A percentile compares a stretch with the other conserved stretches of the same genome.
phyloP scores from a whole-genome alignment of 2,113 vertebrate species.

The Microcebus ravelobensis region DNA sequence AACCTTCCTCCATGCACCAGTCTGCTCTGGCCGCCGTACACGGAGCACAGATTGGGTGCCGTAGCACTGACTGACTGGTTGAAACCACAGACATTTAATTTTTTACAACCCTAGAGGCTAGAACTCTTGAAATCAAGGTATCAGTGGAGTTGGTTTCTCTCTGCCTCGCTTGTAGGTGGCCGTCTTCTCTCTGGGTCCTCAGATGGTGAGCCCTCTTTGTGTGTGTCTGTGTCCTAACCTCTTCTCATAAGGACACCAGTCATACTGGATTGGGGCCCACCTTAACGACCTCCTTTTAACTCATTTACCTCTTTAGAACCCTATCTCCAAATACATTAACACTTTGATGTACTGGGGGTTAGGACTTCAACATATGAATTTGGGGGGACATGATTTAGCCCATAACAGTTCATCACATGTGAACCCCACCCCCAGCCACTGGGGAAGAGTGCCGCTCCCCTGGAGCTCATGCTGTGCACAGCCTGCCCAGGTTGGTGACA shows the following conservation, averaged over 20 bases:
- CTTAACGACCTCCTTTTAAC: background rate
- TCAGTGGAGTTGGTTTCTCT: background rate
- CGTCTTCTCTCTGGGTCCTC: background rate
- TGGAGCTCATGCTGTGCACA: rapidly evolving
- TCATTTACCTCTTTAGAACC: background rate
- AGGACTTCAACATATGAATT: background rate
- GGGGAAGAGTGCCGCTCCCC: background rate
- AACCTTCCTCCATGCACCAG: background rate
- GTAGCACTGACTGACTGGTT: rapidly evolving
- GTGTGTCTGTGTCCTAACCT: background rate
- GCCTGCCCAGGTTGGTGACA: background rate
- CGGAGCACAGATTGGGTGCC: rapidly evolving
- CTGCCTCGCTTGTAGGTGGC: background rate
- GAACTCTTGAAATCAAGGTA: background rate
- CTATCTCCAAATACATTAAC: no score
- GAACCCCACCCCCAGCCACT: background rate
- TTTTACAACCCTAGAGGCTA: background rate
- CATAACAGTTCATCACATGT: no score
- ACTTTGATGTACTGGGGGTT: no score
- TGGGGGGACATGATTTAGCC: background rate
- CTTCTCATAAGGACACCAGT: background rate
- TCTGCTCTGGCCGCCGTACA: rapidly evolving
- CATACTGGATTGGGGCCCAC: background rate
- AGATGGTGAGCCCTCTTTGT: background rate
- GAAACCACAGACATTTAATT: background rate